Evolutionary conservation across 2,113 vertebrate species (phyloP), one percentile per base, ranked within the genome.

Genomic region (Emydura subglobosa): DNA sequence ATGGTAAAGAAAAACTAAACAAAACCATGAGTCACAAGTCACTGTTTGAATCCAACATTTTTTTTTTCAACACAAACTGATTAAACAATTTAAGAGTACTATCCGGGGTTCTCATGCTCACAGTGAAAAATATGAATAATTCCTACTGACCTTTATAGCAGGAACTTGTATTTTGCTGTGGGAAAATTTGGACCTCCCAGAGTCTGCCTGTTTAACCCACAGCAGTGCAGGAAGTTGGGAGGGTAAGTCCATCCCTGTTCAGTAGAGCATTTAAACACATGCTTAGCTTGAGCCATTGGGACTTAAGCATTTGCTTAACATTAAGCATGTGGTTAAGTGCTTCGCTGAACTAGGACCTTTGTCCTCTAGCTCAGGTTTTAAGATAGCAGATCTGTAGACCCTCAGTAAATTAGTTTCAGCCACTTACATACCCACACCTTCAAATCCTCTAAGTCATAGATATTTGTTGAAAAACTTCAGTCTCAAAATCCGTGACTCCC

Each of bases 111-210:
- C 22, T 2, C 72, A n/a, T 39, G n/a, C 6, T 84, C 51, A 49
- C 5, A 55, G 6, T 2, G 7, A 31, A 82, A 9, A 27, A 24
- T 4, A 3, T 50, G 2, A 79, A 5, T 51, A n/a, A 72, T 59
- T 85, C 17, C 21, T 9, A 12, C 61, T 50, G 13, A 42, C 91
- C 16, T 91, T 34, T 44, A 82, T 89, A 82, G 5, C 9, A 5
- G 7, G 27, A 19, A 29, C 44, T 55, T 1, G 0, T 16, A 2
- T 50, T 31, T 55, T 55, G 17, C 24, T 3, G 10, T 81, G 39
- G 10, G 6, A 78, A 5, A 34, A 1, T 49, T 82, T 7, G 57
- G 65, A 3, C 17, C 16, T 55, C 54, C 57, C 27, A 29, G 57
- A 27, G 57, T 27, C 39, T 74, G n/a, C 68, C n/a, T 65, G 31